These are phyloP conservation scores for Rattus rattus DNA, from an alignment of 2,113 vertebrate genomes.

Conservation along the genomic window DNA sequence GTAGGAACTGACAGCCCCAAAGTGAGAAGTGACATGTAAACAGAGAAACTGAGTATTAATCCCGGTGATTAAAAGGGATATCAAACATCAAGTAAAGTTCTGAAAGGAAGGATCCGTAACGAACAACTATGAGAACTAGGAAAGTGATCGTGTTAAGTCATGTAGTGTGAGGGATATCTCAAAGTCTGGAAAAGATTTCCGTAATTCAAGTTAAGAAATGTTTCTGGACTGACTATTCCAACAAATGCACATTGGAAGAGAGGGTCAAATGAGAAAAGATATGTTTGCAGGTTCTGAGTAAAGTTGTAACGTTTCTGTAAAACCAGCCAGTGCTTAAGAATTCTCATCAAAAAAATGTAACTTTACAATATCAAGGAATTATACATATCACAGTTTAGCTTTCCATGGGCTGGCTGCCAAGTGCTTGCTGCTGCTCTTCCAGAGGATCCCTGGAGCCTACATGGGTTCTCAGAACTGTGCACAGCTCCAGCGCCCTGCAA, in stretches of 20 bases:
- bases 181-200: background rate
- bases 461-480: background rate
- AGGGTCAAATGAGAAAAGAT: background rate
- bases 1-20: background rate
- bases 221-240: background rate
- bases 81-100: background rate
- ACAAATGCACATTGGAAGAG: background rate
- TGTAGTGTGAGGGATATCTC: background rate
- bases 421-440: background rate
- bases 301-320: background rate
- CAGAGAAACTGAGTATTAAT: background rate
- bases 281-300: background rate
- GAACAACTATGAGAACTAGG: background rate
- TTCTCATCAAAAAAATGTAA: background rate
- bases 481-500: rapidly evolving
- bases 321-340: background rate
- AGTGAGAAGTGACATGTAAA: background rate
- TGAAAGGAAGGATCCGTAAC: background rate
- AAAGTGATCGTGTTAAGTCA: background rate
- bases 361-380: background rate
- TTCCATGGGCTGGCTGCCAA: too few species aligned
- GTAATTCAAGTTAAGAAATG: background rate
- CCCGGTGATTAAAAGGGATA: background rate
- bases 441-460: background rate
- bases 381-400: background rate